Evolutionary conservation across 2,113 vertebrate species (phyloP).

Genomic region (Carassius auratus): DNA sequence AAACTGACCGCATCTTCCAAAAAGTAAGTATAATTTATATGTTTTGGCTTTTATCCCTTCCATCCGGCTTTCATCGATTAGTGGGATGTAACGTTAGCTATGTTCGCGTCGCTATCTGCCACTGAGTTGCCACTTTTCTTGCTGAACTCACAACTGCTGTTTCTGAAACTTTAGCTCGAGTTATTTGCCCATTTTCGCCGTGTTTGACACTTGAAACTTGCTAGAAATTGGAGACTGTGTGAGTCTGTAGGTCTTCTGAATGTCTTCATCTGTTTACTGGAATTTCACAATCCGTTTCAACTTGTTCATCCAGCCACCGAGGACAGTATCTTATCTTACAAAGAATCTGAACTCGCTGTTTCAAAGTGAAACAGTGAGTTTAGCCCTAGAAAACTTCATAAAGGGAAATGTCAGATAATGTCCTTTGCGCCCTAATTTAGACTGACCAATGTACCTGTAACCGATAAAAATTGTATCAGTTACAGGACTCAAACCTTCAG

Average conservation of each 20-base stretch:
- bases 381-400: background rate
- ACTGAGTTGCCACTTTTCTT: background rate
- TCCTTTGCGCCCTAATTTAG: background rate
- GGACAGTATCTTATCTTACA: slow-evolving; percentile 1
- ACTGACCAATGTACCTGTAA: background rate
- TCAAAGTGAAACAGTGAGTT: background rate
- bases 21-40: slow-evolving; percentile 3
- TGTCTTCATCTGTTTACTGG: background rate
- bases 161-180: background rate
- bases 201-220: background rate
- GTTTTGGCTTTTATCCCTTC: background rate
- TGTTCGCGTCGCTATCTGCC: background rate
- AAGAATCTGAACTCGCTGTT: background rate
- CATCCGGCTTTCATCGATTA: background rate
- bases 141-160: background rate
- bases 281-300: slow-evolving; percentile 22
- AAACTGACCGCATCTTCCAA: background rate
- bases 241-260: background rate
- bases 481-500: background rate
- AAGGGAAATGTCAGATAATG: background rate
- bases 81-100: background rate
- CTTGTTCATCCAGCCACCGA: slow-evolving; percentile 25
- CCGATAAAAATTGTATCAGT: background rate
- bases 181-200: background rate
- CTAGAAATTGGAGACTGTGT: background rate